phyloP scores from a whole-genome alignment of 53 echinoderm and acorn worm species.

The Temnopleurus reevesii region DNA sequence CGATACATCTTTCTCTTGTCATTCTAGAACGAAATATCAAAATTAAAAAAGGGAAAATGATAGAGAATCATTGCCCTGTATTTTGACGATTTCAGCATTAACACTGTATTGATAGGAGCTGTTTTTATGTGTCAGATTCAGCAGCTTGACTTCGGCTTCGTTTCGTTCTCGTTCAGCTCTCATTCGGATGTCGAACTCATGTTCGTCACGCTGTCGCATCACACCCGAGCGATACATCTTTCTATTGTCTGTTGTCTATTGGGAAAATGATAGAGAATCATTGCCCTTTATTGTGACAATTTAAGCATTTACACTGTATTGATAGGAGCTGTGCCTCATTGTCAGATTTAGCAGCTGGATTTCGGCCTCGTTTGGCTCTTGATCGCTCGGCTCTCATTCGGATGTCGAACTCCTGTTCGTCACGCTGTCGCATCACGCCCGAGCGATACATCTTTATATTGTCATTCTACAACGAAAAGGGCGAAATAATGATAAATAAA shows the following conservation, averaged over 20 bases:
- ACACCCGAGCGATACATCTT: slow-evolving; percentile 57
- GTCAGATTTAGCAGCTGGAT: slow-evolving; percentile 32
- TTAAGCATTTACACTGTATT: too few relatives aligned
- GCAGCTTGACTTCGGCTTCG: slow-evolving; percentile 55
- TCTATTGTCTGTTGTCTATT: slow-evolving; percentile 57
- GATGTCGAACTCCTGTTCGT: slow-evolving; percentile 48
- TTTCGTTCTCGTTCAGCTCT: slow-evolving; percentile 58
- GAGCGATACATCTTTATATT: slow-evolving; percentile 62
- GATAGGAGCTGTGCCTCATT: too few relatives aligned
- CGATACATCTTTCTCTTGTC: slow-evolving; percentile 67
- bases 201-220: slow-evolving; percentile 60
- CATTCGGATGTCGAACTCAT: slow-evolving; percentile 53
- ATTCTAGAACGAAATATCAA: slow-evolving; percentile 41
- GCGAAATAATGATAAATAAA: too few relatives aligned
- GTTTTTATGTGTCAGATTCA: too few relatives aligned
- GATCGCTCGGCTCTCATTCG: slow-evolving; percentile 50
- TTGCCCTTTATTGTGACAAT: too few relatives aligned
- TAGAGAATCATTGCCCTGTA: neutral
- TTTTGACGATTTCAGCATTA: too few relatives aligned
- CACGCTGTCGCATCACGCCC: slow-evolving; percentile 58
- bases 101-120: too few relatives aligned
- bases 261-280: neutral
- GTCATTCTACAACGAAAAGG: slow-evolving; percentile 55
- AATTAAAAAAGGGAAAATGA: neutral
- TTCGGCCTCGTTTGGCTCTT: slow-evolving; percentile 64